Conservation (phyloP, 1,140 invertebrate species). For the Globodera ellingtonae region DNA sequence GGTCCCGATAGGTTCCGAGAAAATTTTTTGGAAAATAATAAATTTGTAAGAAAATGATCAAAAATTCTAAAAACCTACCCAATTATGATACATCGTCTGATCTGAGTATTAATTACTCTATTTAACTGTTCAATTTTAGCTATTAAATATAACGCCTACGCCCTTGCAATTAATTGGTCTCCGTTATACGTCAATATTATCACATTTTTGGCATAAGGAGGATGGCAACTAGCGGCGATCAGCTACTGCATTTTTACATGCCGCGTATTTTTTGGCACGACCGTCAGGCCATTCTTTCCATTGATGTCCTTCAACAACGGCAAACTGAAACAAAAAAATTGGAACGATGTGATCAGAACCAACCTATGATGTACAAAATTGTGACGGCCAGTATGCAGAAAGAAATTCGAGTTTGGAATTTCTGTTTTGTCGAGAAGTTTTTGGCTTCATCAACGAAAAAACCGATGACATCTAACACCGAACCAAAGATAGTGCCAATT, state of each 20-base stretch:
- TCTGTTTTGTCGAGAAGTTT: slow-evolving; percentile 36
- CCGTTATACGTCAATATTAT: too few species aligned
- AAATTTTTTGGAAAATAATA: too few species aligned
- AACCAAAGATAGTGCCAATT: slow-evolving; percentile 5
- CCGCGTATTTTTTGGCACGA: slow-evolving; percentile 54
- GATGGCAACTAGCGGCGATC: background rate
- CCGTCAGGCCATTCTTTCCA: slow-evolving; percentile 37
- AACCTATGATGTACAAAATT: slow-evolving; percentile 43
- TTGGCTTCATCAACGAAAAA: slow-evolving; percentile 19
- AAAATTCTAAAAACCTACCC: too few species aligned
- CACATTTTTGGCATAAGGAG: too few species aligned
- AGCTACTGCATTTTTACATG: slow-evolving; percentile 51
- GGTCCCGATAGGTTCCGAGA: too few species aligned
- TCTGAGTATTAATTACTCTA: too few species aligned
- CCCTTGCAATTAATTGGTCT: too few species aligned
- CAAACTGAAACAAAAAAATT: background rate
- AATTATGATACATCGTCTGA: too few species aligned
- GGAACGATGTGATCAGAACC: background rate
- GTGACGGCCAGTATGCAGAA: slow-evolving; percentile 48
- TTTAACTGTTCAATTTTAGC: too few species aligned
- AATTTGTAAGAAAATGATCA: too few species aligned
- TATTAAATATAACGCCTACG: too few species aligned
- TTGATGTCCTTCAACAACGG: slow-evolving; percentile 38
- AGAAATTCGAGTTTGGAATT: slow-evolving; percentile 55
- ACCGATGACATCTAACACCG: background rate